Evolutionary conservation across 53 echinoderm and acorn worm species (phyloP).

Genomic region (Zoroaster sp.): DNA sequence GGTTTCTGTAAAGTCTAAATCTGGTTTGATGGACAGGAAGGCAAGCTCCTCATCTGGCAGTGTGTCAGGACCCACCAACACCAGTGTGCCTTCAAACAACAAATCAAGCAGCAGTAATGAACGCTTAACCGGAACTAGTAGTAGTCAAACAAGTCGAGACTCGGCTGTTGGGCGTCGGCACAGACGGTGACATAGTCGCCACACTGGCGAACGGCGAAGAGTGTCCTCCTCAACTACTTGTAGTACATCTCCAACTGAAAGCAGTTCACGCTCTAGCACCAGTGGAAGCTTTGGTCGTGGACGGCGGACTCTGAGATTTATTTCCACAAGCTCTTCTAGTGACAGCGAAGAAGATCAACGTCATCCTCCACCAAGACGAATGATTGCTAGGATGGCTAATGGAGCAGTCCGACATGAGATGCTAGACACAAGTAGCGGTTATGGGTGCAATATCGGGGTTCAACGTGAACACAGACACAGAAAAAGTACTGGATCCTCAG

Average conservation of each 20-base stretch:
- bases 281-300: constrained; percentile 41
- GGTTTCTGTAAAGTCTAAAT: neutral
- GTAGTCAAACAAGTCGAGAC: constrained; percentile 73
- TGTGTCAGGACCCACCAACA: constrained; percentile 38
- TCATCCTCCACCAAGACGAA: constrained; percentile 55
- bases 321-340: constrained; percentile 77
- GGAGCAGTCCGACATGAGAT: constrained; percentile 63
- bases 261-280: constrained; percentile 67
- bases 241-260: constrained; percentile 75
- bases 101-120: constrained; percentile 71
- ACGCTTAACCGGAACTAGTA: constrained; percentile 68
- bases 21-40: constrained; percentile 42
- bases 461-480: constrained; percentile 39
- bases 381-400: constrained; percentile 69
- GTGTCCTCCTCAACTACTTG: constrained; percentile 68
- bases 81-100: constrained; percentile 53
- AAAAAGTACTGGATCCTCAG: constrained; percentile 41
- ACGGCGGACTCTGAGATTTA: constrained; percentile 57
- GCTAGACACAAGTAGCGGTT: constrained; percentile 11
- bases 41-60: constrained; percentile 43
- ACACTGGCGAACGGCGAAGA: constrained; percentile 56
- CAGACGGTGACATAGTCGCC: constrained; percentile 60
- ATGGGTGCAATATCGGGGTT: neutral
- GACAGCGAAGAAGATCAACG: constrained; percentile 69
- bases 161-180: constrained; percentile 61